phyloP scores from a whole-genome alignment of 2,797 vertebrate genomes.

The Manis pentadactyla region DNA sequence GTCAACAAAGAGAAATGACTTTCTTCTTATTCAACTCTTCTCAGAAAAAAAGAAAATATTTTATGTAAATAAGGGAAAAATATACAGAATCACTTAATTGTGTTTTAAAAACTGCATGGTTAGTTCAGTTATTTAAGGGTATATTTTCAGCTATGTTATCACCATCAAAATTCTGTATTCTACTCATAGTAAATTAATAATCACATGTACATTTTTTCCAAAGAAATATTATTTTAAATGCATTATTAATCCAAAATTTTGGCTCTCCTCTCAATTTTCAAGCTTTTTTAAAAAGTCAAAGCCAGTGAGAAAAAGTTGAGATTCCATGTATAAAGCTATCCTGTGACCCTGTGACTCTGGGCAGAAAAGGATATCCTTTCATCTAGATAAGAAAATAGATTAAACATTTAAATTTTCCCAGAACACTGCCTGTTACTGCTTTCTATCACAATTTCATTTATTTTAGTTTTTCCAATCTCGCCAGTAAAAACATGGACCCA shows the following conservation, averaged over 20 bases:
- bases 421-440: not conserved
- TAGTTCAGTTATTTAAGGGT: not conserved
- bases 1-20: not conserved
- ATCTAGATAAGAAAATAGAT: not conserved
- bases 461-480: not conserved
- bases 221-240: conserved; percentile 41
- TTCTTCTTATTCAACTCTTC: not conserved
- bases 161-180: not conserved
- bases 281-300: not conserved
- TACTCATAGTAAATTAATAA: not conserved
- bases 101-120: not conserved
- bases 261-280: not conserved
- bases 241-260: not conserved
- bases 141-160: not conserved
- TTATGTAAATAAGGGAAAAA: not conserved
- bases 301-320: not conserved
- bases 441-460: not conserved
- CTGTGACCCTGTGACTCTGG: not conserved
- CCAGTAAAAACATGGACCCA: not conserved
- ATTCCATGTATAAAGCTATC: not conserved
- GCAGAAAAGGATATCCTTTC: not conserved
- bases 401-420: conserved; percentile 5
- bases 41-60: not conserved
- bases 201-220: not conserved
- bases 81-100: not conserved